These are phyloP conservation scores for Reinhardtius hippoglossoides DNA, from an alignment of 2,113 vertebrate genomes.

Conservation along the genomic window DNA sequence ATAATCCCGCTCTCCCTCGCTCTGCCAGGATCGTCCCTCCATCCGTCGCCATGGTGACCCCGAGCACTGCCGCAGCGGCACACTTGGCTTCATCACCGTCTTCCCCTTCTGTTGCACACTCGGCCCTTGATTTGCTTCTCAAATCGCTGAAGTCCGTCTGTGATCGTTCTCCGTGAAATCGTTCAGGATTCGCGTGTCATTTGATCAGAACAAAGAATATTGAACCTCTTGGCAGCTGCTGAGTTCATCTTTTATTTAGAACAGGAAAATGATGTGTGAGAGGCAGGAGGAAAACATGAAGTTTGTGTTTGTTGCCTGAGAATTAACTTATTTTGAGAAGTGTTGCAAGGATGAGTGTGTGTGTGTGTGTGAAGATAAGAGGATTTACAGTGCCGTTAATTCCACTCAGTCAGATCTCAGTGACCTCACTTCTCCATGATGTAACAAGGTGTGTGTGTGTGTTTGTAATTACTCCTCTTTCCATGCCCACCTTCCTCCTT, in stretches of 20 bases:
- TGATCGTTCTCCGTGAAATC: not conserved
- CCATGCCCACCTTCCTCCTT: constrained; percentile 9
- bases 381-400: constrained; percentile 47
- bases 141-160: constrained; percentile 14
- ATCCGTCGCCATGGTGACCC: constrained; percentile 71
- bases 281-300: not conserved
- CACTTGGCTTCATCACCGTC: constrained; percentile 21
- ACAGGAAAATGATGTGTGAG: not conserved
- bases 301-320: constrained; percentile 1
- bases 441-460: not conserved
- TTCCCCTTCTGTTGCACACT: constrained; percentile 18
- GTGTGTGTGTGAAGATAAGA: constrained; percentile 34
- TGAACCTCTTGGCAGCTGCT: not conserved
- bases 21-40: constrained; percentile 32
- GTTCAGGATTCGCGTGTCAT: not conserved
- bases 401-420: constrained; percentile 21
- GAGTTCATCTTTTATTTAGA: not conserved
- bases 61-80: constrained; percentile 53
- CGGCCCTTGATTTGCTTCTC: constrained; percentile 30
- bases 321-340: not conserved
- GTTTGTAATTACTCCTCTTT: constrained; percentile 3
- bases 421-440: constrained; percentile 35
- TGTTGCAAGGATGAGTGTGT: constrained; percentile 11
- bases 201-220: not conserved
- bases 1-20: constrained; percentile 32